phyloP scores from a whole-genome alignment of 2,888 invertebrate genomes.

The Phasia obesa region DNA sequence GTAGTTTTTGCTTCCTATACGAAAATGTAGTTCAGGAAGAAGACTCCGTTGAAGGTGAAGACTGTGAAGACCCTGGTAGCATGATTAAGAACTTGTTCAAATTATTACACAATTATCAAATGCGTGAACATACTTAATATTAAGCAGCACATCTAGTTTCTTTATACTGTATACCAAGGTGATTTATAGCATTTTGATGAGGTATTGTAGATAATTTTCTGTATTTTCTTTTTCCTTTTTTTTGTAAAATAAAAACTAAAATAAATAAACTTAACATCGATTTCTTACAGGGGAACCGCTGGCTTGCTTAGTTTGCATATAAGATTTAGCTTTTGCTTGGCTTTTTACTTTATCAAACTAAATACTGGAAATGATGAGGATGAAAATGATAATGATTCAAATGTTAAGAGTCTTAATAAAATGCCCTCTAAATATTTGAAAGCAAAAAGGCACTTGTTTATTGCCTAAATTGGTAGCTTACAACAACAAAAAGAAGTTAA shows the following conservation, averaged over 20 bases:
- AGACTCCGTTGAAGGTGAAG: no score
- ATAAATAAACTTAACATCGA: not conserved
- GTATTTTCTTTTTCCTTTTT: no score
- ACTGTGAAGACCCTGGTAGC: no score
- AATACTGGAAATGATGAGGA: slow-evolving; percentile 47
- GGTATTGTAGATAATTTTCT: slow-evolving; percentile 60
- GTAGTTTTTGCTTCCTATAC: no score
- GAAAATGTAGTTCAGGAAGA: no score
- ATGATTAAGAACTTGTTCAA: no score
- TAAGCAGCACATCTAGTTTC: slow-evolving; percentile 26
- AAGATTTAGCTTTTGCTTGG: slow-evolving; percentile 25
- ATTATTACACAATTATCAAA: no score
- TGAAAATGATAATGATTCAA: slow-evolving; percentile 62
- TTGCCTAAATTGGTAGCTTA: slow-evolving; percentile 66
- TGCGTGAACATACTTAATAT: not conserved
- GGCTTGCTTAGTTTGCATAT: slow-evolving; percentile 47
- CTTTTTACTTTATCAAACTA: not conserved
- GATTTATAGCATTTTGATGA: slow-evolving; percentile 67
- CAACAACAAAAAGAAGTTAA: slow-evolving; percentile 51
- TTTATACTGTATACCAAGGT: slow-evolving; percentile 18
- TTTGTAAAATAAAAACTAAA: not conserved
- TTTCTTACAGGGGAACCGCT: slow-evolving; percentile 27
- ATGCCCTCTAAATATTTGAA: slow-evolving; percentile 54
- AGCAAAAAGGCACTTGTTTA: slow-evolving; percentile 64
- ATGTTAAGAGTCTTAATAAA: slow-evolving; percentile 53